Evolutionary conservation across 1,140 invertebrate genomes (phyloP), one percentile per base, ranked within the genome.

Genomic region (Sipha flava): DNA sequence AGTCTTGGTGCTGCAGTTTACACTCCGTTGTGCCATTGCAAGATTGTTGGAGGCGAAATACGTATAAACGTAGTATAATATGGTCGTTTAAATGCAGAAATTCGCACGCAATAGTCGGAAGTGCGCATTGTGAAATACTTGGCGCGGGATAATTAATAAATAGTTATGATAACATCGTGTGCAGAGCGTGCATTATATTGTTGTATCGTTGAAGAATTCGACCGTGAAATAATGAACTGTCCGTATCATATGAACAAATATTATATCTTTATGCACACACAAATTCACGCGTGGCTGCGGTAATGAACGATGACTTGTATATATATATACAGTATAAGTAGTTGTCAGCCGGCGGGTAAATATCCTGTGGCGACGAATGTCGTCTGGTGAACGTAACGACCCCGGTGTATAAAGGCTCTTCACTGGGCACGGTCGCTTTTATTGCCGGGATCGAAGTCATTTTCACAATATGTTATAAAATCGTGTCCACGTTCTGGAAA

Each of bases 381-480:
- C 64, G 21, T 68, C 64, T 21, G 31, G 64, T 68, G 64, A 68
- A 68, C 37, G 64, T 26, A 68, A 68, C 37, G 64, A 68, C 64
- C 64, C 64, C 64, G 64, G 7, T 12, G 34, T 7, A 12, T 18
- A 12, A 7, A n/a, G 4, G 9, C 37, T 5, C 64, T 26, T 21
- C 29, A 18, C 2, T 23, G 59, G 29, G 26, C 54, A n/a, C 16
- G 29, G 57, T 9, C 57, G 16, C n/a, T n/a, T n/a, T n/a, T n/a
- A n/a, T 59, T 59, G 57, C 29, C 34, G 62, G 34, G 34, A 64
- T 40, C 34, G 34, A 40, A 66, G 12, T 66, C 62, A 18, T 66
- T 66, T 66, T 66, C 21, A 26, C 43, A 64, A 14, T 21, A 64
- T 66, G 5, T 66, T 43, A 66, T 66, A 43, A 7, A 6, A 68